Percentiles rank a stretch among this genome's conserved stretches.
Evolutionary conservation across 2,113 vertebrate species (phyloP).

Genomic region (Tamias sibiricus): DNA sequence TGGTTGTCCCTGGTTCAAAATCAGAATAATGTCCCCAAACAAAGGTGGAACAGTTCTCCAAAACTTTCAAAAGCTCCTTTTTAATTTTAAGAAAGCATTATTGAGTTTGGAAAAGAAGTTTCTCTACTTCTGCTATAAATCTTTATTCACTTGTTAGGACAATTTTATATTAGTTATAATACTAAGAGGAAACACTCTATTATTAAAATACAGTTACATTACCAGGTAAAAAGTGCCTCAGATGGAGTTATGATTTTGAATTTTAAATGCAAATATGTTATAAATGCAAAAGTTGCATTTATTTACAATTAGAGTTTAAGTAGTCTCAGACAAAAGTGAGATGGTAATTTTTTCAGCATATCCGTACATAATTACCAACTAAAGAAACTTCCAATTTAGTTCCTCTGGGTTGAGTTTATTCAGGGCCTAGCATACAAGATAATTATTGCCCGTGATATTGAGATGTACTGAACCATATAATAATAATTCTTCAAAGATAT

Average conservation of each 20-base stretch:
- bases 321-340: conserved; percentile 28
- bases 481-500: conserved; percentile 85
- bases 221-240: background rate
- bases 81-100: conserved; percentile 24
- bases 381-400: conserved; percentile 45
- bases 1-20: conserved; percentile 40
- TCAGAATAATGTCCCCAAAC: background rate
- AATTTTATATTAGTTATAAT: background rate
- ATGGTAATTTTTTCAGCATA: background rate
- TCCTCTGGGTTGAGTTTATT: conserved; percentile 29
- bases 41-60: background rate
- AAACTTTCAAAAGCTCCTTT: background rate
- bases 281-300: background rate
- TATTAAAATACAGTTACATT: background rate
- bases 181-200: background rate
- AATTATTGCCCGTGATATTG: conserved; percentile 67
- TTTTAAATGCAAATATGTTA: background rate
- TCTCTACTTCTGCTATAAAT: background rate
- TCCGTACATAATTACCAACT: background rate
- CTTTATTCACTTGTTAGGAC: background rate
- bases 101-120: background rate
- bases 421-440: background rate
- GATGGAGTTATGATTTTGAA: background rate
- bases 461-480: conserved; percentile 81
- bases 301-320: background rate